Evolutionary conservation across 2,888 invertebrate genomes (phyloP).

Genomic region (Cerastis leucographa): DNA sequence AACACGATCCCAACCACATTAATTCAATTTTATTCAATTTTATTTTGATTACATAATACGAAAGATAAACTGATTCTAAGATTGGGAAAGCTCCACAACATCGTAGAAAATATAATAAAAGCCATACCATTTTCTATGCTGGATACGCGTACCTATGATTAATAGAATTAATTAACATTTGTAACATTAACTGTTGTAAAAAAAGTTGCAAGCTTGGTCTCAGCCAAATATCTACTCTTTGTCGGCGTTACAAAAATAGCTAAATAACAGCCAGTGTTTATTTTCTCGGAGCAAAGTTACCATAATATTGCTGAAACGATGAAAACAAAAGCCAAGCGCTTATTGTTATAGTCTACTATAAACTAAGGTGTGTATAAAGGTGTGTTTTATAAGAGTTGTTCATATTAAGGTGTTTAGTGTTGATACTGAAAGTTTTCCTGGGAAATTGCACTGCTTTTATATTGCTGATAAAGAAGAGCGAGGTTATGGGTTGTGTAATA

Average conservation of each 20-base stretch:
- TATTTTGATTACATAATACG: not conserved
- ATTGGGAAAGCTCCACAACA: not conserved
- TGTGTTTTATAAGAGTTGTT: conserved; percentile 35
- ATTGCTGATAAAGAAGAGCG: conserved; percentile 28
- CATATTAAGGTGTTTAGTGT: conserved; percentile 24
- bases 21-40: not conserved
- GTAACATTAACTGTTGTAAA: not conserved
- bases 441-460: conserved; percentile 38
- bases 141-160: not conserved
- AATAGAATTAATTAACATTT: not conserved
- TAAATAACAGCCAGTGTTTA: conserved; percentile 20
- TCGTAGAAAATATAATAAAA: not conserved
- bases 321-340: conserved; percentile 49
- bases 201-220: not conserved
- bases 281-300: conserved; percentile 41
- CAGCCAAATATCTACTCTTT: conserved; percentile 21
- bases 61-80: not conserved
- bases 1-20: not conserved
- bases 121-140: not conserved
- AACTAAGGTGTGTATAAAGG: conserved; percentile 43
- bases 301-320: conserved; percentile 47
- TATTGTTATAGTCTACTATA: conserved; percentile 55
- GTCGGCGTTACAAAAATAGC: conserved; percentile 28
- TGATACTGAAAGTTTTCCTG: conserved; percentile 23
- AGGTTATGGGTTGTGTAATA: conserved; percentile 29